phyloP scores from a whole-genome alignment of 2,797 vertebrate species.

The Platalea minor region DNA sequence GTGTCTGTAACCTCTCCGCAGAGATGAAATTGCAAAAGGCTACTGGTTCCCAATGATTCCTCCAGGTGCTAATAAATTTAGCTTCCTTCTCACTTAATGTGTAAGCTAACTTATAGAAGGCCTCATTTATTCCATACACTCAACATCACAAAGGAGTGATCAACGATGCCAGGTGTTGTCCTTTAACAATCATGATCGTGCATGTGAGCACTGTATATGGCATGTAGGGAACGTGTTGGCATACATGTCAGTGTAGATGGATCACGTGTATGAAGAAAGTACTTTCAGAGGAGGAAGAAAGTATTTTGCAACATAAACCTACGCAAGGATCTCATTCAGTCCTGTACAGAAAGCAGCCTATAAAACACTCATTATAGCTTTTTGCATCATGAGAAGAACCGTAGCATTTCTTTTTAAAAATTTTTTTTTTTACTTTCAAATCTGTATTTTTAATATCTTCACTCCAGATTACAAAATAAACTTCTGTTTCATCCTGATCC shows the following conservation, averaged over 20 bases:
- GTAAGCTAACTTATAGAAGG: neutral
- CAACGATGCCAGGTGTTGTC: neutral
- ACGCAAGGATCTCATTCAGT: constrained; percentile 22
- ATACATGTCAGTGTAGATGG: neutral
- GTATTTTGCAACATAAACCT: constrained; percentile 41
- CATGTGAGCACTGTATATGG: neutral
- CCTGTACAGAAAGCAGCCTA: neutral
- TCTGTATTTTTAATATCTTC: neutral
- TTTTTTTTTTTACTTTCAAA: neutral
- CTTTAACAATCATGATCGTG: neutral
- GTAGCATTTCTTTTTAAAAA: neutral
- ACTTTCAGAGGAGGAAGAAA: constrained; percentile 44
- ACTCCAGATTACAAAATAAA: neutral
- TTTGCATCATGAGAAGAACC: neutral
- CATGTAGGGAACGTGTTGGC: neutral
- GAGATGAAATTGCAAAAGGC: constrained; percentile 15
- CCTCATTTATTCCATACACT: neutral
- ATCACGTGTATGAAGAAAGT: constrained; percentile 32
- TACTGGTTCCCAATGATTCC: neutral
- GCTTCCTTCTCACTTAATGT: neutral
- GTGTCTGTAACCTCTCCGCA: constrained; percentile 31
- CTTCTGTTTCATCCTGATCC: neutral
- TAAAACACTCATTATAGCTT: neutral
- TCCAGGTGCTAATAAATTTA: neutral
- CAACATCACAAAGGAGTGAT: neutral